phyloP scores from a whole-genome alignment of 1,140 invertebrate genomes.

The Papilio machaon region DNA sequence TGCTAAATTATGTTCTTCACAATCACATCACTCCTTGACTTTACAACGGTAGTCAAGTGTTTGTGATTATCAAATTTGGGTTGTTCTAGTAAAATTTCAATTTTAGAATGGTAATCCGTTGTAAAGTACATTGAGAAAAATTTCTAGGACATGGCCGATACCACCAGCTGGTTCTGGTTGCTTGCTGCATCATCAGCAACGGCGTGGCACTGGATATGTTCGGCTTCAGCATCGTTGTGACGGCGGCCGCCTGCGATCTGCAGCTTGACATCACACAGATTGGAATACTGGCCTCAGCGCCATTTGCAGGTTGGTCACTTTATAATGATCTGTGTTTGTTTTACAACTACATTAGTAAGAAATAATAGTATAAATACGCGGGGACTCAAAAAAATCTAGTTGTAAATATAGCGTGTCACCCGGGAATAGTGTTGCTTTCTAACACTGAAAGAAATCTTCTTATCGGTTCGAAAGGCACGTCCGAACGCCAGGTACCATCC shows the following conservation, averaged over 20 bases:
- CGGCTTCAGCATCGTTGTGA: conserved; percentile 55
- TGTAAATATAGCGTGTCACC: too few species aligned
- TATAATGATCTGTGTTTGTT: not conserved
- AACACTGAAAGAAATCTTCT: too few species aligned
- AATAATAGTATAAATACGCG: too few species aligned
- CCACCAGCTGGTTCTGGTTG: conserved; percentile 50
- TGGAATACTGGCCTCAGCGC: conserved; percentile 53
- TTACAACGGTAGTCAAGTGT: too few species aligned
- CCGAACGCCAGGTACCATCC: too few species aligned
- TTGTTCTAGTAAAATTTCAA: not conserved
- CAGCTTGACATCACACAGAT: conserved; percentile 46
- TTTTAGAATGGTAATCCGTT: not conserved
- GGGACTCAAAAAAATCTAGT: too few species aligned
- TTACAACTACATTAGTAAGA: not conserved
- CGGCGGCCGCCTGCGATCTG: conserved; percentile 55
- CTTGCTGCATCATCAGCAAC: conserved; percentile 50
- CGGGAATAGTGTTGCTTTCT: too few species aligned
- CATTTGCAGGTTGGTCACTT: conserved; percentile 52
- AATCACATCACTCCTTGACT: too few species aligned
- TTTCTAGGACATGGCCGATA: conserved; percentile 58
- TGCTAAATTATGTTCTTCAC: too few species aligned
- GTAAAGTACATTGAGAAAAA: not conserved
- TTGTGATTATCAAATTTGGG: too few species aligned
- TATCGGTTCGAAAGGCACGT: too few species aligned
- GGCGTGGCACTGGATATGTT: conserved; percentile 59